Evolutionary conservation across 2,797 vertebrate genomes (phyloP), one percentile per base, ranked within the genome.

Genomic region (Steatocranus sp.): DNA sequence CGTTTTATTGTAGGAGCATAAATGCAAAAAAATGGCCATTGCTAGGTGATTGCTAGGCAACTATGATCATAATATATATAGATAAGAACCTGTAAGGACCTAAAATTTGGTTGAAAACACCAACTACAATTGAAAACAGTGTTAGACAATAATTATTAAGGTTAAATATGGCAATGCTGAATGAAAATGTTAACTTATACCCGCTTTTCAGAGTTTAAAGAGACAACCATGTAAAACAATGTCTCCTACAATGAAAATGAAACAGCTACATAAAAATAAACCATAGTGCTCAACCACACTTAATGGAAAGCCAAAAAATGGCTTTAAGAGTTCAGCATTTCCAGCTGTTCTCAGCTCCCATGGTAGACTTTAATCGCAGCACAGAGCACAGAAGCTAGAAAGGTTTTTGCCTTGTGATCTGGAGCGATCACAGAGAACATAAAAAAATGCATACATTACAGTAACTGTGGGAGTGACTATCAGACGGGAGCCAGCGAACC

Each of bases 111-210:
- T 43, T 68, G 38, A 66, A 66, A 63, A 63, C 6, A 20, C 6
- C 7, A 63, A 63, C n/a, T 23, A 17, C 20, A 66, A 41, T 41
- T 66, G 36, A 25, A 66, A 68, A 68, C 4, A 5, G 38, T 2
- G 41, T 18, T 18, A 46, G 15, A 46, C 4, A 46, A 70, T 46
- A 11, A 70, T 27, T 3, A 46, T 27, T 25, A 4, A 23, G n/a
- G 14, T 23, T 11, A 66, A 66, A 23, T 66, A 23, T 15, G 36
- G 11, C 34, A 38, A 63, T 66, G 5, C 34, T 23, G 36, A 43
- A 0, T 25, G 14, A 0, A 63, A 68, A 17, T 1, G 8, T 11
- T 66, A 66, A 8, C 34, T 63, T 63, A 0, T 63, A 20, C 7
- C 32, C 0, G 1, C n/a, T 38, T 63, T 63, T 63, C 34, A 66